Percentiles rank a stretch among this genome's conserved stretches.
phyloP scores from a whole-genome alignment of 2,888 invertebrate species.

The Miltochrista miniata region DNA sequence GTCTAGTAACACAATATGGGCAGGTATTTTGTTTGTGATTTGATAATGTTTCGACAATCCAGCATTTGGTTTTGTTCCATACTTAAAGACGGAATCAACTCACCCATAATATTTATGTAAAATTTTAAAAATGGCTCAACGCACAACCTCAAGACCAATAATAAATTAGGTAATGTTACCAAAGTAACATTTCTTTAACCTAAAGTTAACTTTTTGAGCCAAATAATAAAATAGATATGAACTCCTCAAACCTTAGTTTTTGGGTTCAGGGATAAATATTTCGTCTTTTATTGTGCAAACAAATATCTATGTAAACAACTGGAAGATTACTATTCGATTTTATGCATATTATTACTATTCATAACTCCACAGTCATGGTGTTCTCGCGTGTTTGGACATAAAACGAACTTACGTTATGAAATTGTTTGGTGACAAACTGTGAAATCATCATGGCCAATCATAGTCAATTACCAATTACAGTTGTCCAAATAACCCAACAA shows the following conservation, averaged over 20 bases:
- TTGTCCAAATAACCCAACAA: neutral
- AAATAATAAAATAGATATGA: constrained; percentile 49
- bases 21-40: constrained; percentile 36
- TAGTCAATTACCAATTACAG: constrained; percentile 6
- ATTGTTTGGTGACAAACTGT: constrained; percentile 55
- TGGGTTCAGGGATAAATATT: constrained; percentile 26
- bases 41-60: constrained; percentile 46
- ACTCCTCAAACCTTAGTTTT: constrained; percentile 24
- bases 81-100: constrained; percentile 68
- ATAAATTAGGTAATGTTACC: no score
- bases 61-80: constrained; percentile 23
- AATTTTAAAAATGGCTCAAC: constrained; percentile 59
- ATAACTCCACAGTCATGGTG: constrained; percentile 50
- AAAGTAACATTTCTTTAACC: constrained; percentile 65
- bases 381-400: constrained; percentile 53
- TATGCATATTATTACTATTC: constrained; percentile 49
- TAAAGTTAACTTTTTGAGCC: constrained; percentile 75
- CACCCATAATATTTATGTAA: constrained; percentile 48
- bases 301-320: constrained; percentile 37
- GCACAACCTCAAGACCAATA: constrained; percentile 72
- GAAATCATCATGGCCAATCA: constrained; percentile 4
- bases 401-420: constrained; percentile 53
- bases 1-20: constrained; percentile 28
- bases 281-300: constrained; percentile 38
- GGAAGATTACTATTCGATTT: constrained; percentile 55